Percentiles rank a stretch among this genome's conserved stretches.
These are phyloP conservation scores for Platycnemis pennipes DNA, from an alignment of 2,888 invertebrate genomes.

Conservation along the genomic window DNA sequence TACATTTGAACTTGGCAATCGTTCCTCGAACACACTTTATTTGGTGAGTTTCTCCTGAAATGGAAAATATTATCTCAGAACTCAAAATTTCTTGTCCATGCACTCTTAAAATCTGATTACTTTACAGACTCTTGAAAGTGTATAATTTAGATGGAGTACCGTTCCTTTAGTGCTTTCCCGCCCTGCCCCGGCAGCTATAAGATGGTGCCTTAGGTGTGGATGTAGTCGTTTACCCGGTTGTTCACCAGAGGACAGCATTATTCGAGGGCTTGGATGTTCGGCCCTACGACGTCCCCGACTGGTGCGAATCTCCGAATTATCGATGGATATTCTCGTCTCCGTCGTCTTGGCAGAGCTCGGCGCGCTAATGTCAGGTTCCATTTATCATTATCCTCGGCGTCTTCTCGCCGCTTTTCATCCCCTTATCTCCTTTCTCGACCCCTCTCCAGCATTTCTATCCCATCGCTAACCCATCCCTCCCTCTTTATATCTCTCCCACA, in stretches of 20 bases:
- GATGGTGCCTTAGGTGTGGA: background rate
- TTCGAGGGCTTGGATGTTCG: background rate
- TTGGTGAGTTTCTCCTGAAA: too few species aligned
- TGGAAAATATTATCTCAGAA: too few species aligned
- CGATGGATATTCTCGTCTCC: background rate
- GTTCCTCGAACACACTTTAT: too few species aligned
- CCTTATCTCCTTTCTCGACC: background rate
- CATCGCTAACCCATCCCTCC: background rate
- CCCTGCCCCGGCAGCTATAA: too few species aligned
- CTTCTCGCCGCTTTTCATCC: background rate
- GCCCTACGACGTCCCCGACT: background rate
- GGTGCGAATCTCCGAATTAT: background rate
- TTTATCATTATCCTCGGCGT: background rate
- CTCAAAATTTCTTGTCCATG: too few species aligned
- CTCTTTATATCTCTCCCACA: background rate
- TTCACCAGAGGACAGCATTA: background rate
- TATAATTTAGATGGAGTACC: too few species aligned
- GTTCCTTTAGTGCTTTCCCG: too few species aligned
- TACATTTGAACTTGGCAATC: too few species aligned
- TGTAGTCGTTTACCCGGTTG: background rate
- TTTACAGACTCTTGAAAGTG: too few species aligned
- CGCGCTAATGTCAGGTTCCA: slow-evolving; percentile 2
- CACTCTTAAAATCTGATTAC: too few species aligned
- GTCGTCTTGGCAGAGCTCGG: background rate
- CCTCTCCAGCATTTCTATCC: background rate